phyloP scores from a whole-genome alignment of 2,797 vertebrate species.

The Takifugu ocellatus region DNA sequence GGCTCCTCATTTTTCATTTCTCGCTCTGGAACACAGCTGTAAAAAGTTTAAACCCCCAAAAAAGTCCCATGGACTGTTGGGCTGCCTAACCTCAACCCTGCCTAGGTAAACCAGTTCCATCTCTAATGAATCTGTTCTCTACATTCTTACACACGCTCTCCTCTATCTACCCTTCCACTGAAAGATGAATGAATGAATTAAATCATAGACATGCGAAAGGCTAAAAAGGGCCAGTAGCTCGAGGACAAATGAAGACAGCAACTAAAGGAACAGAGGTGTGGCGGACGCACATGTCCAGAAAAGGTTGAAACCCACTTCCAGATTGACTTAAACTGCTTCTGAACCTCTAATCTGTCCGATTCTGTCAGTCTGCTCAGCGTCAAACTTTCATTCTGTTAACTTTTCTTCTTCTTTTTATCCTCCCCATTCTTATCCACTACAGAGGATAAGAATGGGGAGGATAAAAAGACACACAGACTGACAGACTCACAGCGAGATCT shows the following conservation, averaged over 20 bases:
- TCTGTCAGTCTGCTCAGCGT: constrained; percentile 45
- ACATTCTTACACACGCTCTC: neutral
- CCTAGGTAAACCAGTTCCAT: no score
- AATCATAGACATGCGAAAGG: no score
- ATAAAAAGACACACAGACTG: constrained; percentile 3
- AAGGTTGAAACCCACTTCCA: neutral
- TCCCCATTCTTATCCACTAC: constrained; percentile 19
- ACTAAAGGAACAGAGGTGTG: no score
- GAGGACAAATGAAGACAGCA: no score
- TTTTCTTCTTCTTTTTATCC: constrained; percentile 38
- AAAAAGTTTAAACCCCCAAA: constrained; percentile 48
- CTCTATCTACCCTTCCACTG: no score
- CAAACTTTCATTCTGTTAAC: constrained; percentile 41
- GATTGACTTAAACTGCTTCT: neutral
- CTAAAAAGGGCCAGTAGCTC: no score
- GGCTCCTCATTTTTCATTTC: constrained; percentile 14
- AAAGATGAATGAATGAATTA: no score
- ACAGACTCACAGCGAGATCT: constrained; percentile 15
- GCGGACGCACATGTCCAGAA: no score
- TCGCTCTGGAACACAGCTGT: constrained; percentile 27
- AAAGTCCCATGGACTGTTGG: constrained; percentile 38
- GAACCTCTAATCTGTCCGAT: constrained; percentile 6
- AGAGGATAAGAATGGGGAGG: constrained; percentile 39
- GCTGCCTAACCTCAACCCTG: constrained; percentile 19
- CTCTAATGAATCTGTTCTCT: constrained; percentile 3